Evolutionary conservation across 2,113 vertebrate species (phyloP).

Genomic region (Percina caprodes): DNA sequence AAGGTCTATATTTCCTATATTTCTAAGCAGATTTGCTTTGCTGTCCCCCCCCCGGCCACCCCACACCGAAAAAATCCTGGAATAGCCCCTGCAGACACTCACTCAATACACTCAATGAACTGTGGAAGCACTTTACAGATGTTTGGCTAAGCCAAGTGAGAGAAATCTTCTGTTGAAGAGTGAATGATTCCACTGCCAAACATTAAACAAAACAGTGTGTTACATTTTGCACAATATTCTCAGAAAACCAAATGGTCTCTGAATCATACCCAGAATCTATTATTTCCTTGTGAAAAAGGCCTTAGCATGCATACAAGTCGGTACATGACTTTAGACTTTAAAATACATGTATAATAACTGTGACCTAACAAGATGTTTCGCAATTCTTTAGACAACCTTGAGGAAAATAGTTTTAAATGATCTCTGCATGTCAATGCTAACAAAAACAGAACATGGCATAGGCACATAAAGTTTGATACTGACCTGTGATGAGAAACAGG

Average conservation of each 20-base stretch:
- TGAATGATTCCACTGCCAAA: constrained; percentile 26
- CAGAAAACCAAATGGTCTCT: constrained; percentile 1
- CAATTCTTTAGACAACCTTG: background rate
- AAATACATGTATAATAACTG: background rate
- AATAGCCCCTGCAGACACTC: too few relatives aligned
- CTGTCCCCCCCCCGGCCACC: too few relatives aligned
- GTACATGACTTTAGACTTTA: too few relatives aligned
- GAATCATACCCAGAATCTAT: background rate
- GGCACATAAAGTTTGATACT: constrained; percentile 18
- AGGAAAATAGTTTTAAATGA: background rate
- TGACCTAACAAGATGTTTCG: background rate
- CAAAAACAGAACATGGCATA: background rate
- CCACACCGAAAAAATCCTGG: too few relatives aligned
- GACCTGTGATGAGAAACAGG: constrained; percentile 62
- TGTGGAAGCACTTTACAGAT: background rate
- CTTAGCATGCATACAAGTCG: background rate
- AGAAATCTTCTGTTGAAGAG: background rate
- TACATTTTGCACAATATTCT: constrained; percentile 9
- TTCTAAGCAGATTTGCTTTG: too few relatives aligned
- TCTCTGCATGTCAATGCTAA: background rate
- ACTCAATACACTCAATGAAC: background rate
- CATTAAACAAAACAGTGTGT: constrained; percentile 41
- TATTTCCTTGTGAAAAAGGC: background rate
- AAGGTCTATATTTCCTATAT: too few relatives aligned
- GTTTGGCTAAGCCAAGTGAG: background rate